Evolutionary conservation across 1,140 invertebrate species (phyloP).

Genomic region (Leptonema lineaticorne): DNA sequence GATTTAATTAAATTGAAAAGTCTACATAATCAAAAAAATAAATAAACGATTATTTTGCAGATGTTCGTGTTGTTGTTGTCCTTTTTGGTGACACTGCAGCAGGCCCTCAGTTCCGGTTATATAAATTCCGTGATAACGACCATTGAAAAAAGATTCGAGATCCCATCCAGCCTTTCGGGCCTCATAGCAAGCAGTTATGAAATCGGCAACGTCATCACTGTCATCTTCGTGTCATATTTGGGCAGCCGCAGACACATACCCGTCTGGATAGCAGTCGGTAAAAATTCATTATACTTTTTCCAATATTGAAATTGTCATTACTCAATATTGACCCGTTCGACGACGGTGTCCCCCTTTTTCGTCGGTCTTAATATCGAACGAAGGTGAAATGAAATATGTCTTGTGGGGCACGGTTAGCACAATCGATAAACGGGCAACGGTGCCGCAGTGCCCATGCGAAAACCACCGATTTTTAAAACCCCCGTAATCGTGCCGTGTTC

Average conservation of each 20-base stretch:
- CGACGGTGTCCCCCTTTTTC: neutral
- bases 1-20: too few relatives aligned
- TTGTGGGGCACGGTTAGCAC: neutral
- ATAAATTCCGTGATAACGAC: constrained; percentile 96
- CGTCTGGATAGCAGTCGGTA: constrained; percentile 90
- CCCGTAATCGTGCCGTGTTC: too few relatives aligned
- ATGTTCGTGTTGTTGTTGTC: constrained; percentile 91
- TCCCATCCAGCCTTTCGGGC: constrained; percentile 89
- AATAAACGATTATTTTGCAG: constrained; percentile 55
- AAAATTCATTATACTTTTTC: too few relatives aligned
- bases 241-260: constrained; percentile 90
- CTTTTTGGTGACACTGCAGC: constrained; percentile 86
- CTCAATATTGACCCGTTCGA: neutral
- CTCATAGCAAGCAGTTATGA: constrained; percentile 93
- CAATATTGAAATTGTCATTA: neutral
- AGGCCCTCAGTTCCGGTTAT: constrained; percentile 86
- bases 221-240: constrained; percentile 94
- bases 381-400: constrained; percentile 7
- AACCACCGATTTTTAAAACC: too few relatives aligned
- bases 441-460: constrained; percentile 1
- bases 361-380: neutral
- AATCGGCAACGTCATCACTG: constrained; percentile 92
- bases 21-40: too few relatives aligned
- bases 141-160: constrained; percentile 95
- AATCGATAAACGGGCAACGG: neutral